Percentiles rank a stretch among this genome's conserved stretches.
Evolutionary conservation across 1,140 invertebrate species (phyloP).

Genomic region (Musca vetustissima): DNA sequence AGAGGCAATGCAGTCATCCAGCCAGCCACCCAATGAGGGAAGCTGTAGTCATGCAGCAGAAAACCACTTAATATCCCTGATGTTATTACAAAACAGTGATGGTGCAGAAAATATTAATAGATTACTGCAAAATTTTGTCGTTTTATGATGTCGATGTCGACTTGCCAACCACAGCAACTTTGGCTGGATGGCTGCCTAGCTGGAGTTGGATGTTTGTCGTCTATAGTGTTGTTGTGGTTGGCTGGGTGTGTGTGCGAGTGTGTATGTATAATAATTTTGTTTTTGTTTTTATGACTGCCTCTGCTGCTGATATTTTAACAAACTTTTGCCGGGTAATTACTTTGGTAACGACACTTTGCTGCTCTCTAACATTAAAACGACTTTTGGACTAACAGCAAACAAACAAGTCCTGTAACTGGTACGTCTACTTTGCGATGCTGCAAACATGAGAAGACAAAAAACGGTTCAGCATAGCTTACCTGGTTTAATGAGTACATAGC

Average conservation of each 20-base stretch:
- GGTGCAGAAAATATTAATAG: slow-evolving; percentile 22
- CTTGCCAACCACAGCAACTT: too few species aligned
- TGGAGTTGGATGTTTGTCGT: neutral
- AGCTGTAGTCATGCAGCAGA: too few species aligned
- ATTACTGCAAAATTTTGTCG: slow-evolving; percentile 20
- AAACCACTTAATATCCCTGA: too few species aligned
- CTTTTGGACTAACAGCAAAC: neutral
- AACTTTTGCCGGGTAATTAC: slow-evolving; percentile 19
- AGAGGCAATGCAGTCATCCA: too few species aligned
- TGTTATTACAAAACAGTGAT: slow-evolving; percentile 8
- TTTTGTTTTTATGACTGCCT: neutral
- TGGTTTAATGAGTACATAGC: too few species aligned
- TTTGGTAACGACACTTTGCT: slow-evolving; percentile 2
- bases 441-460: neutral
- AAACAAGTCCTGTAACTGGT: neutral
- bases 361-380: slow-evolving; percentile 8
- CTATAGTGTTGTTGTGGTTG: neutral
- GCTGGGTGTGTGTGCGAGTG: too few species aligned
- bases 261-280: neutral
- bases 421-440: neutral
- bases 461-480: neutral
- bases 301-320: slow-evolving; percentile 9
- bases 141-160: slow-evolving; percentile 7
- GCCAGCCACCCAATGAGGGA: too few species aligned
- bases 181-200: too few species aligned